Evolutionary conservation across 1,140 invertebrate genomes (phyloP), one percentile per base, ranked within the genome.

Genomic region (Thrips palmi): DNA sequence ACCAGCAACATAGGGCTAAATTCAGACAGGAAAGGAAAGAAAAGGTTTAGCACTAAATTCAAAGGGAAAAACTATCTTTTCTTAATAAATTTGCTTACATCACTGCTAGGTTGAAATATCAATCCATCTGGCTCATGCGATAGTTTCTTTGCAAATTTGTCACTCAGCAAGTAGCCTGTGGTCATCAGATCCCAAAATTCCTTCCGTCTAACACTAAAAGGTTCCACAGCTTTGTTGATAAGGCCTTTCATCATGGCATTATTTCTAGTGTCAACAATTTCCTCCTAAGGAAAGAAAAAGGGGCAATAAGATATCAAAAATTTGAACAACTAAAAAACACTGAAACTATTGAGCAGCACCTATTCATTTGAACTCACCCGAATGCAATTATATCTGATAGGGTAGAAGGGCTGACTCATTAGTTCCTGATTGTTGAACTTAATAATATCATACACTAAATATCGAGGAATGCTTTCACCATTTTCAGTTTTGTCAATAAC

Each of bases 71-170:
- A 23, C 7, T 10, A 37, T 38, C 7, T 19, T 8, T 37, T 37
- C n/a, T 8, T 11, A 32, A 7, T 36, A n/a, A 7, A 33, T 8
- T 11, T 6, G 38, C 51, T 52, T 53, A 77, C 74, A 48, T 86
- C 77, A 44, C 71, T 67, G 0, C 77, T 68, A 1, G 96, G 96
- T 55, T 99, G 94, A 55, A 97, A 99, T 49, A 99, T 92, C 0
- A 98, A 63, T 30, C 96, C 96, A 57, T 99, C 96, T 0, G 93
- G 89, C 59, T 97, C 89, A 53, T 99, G 96, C 15, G 70, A 65
- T 2, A 98, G 58, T 33, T 77, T 69, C 43, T 74, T 74, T 0
- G 76, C 68, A 58, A 98, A 97, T 51, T 87, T 86, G 32, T 82
- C 77, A 37, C 79, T 71, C 11, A 97, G 60, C 12, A 97, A 58